Evolutionary conservation across 2,888 invertebrate genomes (phyloP), one percentile per base, ranked within the genome.

Genomic region (Cantharis flavilabris): DNA sequence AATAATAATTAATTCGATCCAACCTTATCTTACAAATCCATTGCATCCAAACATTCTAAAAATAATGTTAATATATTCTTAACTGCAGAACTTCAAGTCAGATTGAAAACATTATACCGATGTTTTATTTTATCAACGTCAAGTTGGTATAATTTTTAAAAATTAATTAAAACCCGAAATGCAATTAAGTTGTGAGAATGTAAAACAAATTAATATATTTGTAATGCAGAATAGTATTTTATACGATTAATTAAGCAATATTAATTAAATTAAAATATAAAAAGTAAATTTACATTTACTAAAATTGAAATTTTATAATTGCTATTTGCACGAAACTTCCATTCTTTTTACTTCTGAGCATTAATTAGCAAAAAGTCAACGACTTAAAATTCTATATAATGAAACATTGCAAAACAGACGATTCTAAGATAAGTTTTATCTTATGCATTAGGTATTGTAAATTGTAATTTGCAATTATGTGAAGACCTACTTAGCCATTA

Each of bases 321-420:
- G 26, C 20, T 26, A 67, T 26, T 26, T 67, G 26, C 67, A n/a
- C 20, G 67, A 67, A 67, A 67, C 20, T 20, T 23, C 20, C 70
- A 33, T 33, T 16, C 30, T 70, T 69, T 18, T 30, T 69, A 70
- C 16, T 49, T 13, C 28, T 26, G 33, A 70, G n/a, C 65, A n/a
- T n/a, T 67, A 67, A 67, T 67, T 67, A 67, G 23, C 65, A 67
- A 67, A 67, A 67, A 67, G 65, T 67, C 65, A 67, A 67, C 65
- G 65, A 67, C 65, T 67, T 67, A n/a, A 23, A 67, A 67, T 49
- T 49, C n/a, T 49, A 49, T 49, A 49, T 49, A 49, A 49, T 49
- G 49, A 49, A 49, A 49, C 49, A 49, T 49, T 65, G 18, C 65
- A 65, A 65, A 65, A 65, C 23, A 49, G 49, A 49, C 49, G 49